phyloP scores from a whole-genome alignment of 2,113 vertebrate species.

The Hydrolagus affinis region DNA sequence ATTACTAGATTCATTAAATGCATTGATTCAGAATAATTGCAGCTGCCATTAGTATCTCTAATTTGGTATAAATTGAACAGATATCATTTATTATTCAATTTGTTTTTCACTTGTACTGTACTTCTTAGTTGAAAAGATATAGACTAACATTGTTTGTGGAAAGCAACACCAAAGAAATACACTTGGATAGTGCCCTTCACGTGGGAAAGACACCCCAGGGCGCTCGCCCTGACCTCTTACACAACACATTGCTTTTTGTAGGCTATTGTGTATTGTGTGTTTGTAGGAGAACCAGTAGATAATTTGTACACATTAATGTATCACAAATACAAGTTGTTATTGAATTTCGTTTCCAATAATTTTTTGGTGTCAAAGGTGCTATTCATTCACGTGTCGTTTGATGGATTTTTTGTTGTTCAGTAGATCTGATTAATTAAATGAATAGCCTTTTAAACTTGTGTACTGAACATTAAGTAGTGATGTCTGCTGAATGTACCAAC shows the following conservation, averaged over 20 bases:
- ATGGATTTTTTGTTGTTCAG: not conserved
- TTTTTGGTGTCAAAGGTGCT: not conserved
- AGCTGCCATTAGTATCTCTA: not conserved
- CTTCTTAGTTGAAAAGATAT: not conserved
- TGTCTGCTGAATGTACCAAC: not conserved
- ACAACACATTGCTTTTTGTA: too few relatives aligned
- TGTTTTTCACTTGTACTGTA: not conserved
- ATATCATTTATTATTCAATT: not conserved
- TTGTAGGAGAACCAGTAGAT: too few relatives aligned
- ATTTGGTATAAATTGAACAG: not conserved
- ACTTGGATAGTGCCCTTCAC: too few relatives aligned
- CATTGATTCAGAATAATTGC: too few relatives aligned
- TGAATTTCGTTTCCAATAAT: not conserved
- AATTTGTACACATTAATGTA: too few relatives aligned
- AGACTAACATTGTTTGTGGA: not conserved
- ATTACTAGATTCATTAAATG: too few relatives aligned
- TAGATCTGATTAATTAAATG: not conserved
- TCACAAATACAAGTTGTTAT: not conserved
- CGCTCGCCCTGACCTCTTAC: too few relatives aligned
- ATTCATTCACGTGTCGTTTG: not conserved
- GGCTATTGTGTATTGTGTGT: too few relatives aligned
- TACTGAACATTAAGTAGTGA: not conserved
- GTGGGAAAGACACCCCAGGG: too few relatives aligned
- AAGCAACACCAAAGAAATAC: too few relatives aligned
- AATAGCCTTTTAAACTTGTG: not conserved